A percentile compares a stretch with the other conserved stretches of the same genome.
Evolutionary conservation across 2,113 vertebrate species (phyloP).

Genomic region (Cettia cetti): DNA sequence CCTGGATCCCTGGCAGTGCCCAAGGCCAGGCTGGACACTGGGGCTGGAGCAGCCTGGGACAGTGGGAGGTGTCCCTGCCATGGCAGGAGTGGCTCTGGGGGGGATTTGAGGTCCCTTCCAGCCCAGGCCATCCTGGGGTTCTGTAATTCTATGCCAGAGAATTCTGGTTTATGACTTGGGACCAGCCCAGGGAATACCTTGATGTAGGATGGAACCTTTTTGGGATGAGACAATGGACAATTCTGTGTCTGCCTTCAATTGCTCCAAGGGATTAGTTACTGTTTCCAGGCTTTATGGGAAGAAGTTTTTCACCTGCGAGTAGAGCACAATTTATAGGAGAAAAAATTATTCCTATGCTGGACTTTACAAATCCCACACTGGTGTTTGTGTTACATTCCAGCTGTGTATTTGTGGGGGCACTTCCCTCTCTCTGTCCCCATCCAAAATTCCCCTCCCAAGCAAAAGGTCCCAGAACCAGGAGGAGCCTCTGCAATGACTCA

Average conservation of each 20-base stretch:
- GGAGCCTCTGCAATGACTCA: not conserved
- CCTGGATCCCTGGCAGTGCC: not conserved
- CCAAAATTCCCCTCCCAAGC: not conserved
- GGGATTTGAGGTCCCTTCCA: fast-evolving
- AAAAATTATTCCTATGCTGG: not conserved
- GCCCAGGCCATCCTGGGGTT: not conserved
- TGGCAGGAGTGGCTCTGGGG: too few relatives aligned
- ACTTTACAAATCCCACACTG: not conserved
- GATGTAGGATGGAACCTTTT: fast-evolving
- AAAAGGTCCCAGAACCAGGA: not conserved
- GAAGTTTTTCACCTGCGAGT: not conserved
- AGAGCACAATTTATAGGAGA: not conserved
- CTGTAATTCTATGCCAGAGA: fast-evolving
- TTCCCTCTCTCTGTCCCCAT: not conserved
- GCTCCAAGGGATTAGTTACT: not conserved
- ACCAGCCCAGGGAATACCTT: fast-evolving
- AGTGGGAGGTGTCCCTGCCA: not conserved
- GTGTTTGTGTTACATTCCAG: not conserved
- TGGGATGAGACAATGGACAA: not conserved
- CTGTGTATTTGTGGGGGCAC: fast-evolving
- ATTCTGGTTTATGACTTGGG: not conserved
- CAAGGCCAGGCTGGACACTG: not conserved
- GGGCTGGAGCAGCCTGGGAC: not conserved
- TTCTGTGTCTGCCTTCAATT: not conserved
- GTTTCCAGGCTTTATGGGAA: not conserved